Conservation (phyloP, 2,888 invertebrate genomes). For the Phortica magna region DNA sequence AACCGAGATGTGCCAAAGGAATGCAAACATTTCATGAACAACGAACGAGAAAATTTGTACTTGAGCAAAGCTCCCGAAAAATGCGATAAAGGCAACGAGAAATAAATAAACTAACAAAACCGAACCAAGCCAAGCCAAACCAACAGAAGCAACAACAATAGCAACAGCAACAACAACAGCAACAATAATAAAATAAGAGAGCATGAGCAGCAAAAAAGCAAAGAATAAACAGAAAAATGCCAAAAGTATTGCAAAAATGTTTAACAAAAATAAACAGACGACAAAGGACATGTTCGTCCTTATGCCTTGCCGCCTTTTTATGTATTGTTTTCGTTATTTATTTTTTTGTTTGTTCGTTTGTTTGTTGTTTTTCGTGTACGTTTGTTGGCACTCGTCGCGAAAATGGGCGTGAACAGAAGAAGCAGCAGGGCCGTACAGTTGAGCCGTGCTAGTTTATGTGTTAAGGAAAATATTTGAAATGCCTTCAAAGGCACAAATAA, state of each 20-base stretch:
- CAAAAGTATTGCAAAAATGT: slow-evolving; percentile 45
- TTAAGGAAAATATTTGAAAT: slow-evolving; percentile 31
- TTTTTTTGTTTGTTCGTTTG: neutral
- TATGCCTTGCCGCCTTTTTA: neutral
- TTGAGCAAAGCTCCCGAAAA: slow-evolving; percentile 24
- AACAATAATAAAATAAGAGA: neutral
- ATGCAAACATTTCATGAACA: slow-evolving; percentile 45
- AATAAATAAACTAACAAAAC: slow-evolving; percentile 29
- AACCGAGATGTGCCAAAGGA: slow-evolving; percentile 62
- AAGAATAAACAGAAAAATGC: slow-evolving; percentile 21
- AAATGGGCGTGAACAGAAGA: neutral
- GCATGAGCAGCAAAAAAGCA: neutral
- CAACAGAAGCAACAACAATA: slow-evolving; percentile 24
- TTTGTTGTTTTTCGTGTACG: neutral
- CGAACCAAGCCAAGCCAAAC: slow-evolving; percentile 18
- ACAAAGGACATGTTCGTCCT: slow-evolving; percentile 50
- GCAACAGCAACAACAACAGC: slow-evolving; percentile 21
- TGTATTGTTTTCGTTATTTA: neutral
- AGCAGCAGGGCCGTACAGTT: neutral
- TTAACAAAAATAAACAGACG: slow-evolving; percentile 55
- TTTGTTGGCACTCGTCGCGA: slow-evolving; percentile 2
- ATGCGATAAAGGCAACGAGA: slow-evolving; percentile 22
- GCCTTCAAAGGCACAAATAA: slow-evolving; percentile 23
- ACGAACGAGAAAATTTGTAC: slow-evolving; percentile 22
- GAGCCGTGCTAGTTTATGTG: slow-evolving; percentile 12